Evolutionary conservation across 2,888 invertebrate species (phyloP).

Genomic region (Charanyca ferruginea): DNA sequence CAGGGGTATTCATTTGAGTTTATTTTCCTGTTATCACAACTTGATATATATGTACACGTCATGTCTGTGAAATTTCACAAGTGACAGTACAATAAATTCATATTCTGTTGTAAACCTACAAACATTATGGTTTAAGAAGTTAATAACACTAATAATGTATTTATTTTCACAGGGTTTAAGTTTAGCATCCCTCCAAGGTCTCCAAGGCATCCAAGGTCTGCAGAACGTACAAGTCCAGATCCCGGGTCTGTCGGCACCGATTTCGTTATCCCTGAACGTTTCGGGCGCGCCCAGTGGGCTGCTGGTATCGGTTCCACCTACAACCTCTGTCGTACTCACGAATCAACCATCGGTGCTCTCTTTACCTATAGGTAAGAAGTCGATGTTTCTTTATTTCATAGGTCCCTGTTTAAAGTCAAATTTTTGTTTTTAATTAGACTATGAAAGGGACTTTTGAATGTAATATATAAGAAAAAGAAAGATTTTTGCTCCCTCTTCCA

Average conservation of each 20-base stretch:
- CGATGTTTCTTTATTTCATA: not conserved
- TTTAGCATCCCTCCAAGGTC: conserved; percentile 94
- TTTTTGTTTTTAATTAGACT: no score
- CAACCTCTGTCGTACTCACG: conserved; percentile 86
- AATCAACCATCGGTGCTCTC: conserved; percentile 92
- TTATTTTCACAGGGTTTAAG: conserved; percentile 92
- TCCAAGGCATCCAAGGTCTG: conserved; percentile 94
- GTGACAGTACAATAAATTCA: no score
- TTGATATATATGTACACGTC: no score
- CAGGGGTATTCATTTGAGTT: no score
- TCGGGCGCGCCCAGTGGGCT: conserved; percentile 93
- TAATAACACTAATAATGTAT: not conserved
- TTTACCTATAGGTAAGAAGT: conserved; percentile 91
- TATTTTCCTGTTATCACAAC: no score
- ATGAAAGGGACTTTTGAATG: no score
- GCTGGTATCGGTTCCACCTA: conserved; percentile 93
- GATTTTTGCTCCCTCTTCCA: no score
- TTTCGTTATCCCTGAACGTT: conserved; percentile 94
- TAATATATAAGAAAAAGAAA: no score
- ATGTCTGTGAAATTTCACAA: no score
- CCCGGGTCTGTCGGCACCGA: conserved; percentile 96
- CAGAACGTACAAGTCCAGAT: conserved; percentile 96
- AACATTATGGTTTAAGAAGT: no score
- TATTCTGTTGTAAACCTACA: no score
- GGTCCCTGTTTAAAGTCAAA: not conserved